Conservation (phyloP, 2,888 invertebrate species). For the Sarcophaga variegata region DNA sequence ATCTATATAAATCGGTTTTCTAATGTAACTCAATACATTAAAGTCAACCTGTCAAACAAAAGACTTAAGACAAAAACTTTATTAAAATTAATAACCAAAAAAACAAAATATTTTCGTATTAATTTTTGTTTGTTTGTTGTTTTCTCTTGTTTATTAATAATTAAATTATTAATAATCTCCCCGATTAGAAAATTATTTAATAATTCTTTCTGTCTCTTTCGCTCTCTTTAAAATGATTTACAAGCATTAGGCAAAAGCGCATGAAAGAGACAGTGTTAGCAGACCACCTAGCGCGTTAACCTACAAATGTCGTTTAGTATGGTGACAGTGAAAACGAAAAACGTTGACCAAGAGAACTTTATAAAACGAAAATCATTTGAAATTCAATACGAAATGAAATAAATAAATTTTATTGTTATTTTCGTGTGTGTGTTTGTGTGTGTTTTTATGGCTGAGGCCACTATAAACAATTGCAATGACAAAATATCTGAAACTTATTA, state of each 20-base stretch:
- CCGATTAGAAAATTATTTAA: no score
- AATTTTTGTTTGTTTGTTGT: no score
- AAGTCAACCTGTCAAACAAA: no score
- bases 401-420: neutral
- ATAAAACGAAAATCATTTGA: conserved; percentile 44
- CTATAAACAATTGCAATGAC: conserved; percentile 52
- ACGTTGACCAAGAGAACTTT: conserved; percentile 42
- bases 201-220: no score
- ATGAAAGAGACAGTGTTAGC: neutral
- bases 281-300: conserved; percentile 64
- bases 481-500: conserved; percentile 20
- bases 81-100: no score
- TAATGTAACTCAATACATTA: neutral
- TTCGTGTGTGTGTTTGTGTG: neutral
- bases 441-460: conserved; percentile 10
- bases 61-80: no score
- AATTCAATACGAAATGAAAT: conserved; percentile 48
- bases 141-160: no score
- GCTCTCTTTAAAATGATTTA: no score
- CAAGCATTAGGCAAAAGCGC: no score
- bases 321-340: conserved; percentile 49
- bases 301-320: conserved; percentile 56
- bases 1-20: neutral
- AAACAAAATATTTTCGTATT: no score
- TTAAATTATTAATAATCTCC: no score